Base-by-base conservation (phyloP, 1,140 invertebrate species). In the Conopomorpha cramerella region DNA sequence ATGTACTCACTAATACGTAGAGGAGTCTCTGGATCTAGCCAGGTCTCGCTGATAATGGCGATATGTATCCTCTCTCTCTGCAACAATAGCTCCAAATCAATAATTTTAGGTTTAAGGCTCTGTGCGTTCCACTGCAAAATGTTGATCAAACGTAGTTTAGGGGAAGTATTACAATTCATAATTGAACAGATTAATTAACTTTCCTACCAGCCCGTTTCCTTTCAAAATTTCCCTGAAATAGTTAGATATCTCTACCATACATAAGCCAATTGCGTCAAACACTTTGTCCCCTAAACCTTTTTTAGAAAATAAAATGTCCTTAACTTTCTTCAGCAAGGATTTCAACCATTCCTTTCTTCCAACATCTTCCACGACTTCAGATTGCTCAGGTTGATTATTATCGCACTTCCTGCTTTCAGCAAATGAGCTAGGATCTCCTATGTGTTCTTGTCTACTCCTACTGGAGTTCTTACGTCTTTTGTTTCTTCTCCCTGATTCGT, bases 91-190 rank as follows among this genome's bases (percentile, higher is more conserved):
- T 41, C 38, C 15, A 48, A 48, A 10, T n/a, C 18, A 35, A 26
- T 2, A 34, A 38, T 26, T 28, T 48, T 51, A 11, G 38, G 38
- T 19, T 28, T 25, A 8, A 51, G 14, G 31, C 49, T 51, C 32
- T 45, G 40, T 1, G 36, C 27, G 29, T 51, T 51, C 42, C 45
- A 47, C 29, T 47, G 45, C 1, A 47, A 8, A n/a, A 51, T 40
- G 18, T 42, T 51, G 11, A 38, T 8, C 12, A 16, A 28, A 23
- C 25, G 28, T 11, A 23, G 15, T 28, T 26, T 23, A 16, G 7
- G 8, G 8, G 18, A 36, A 18, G 4, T 8, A 6, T 16, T 27
- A 14, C 14, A 26, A 26, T 35, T 3, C n/a, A 10, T 34, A 2
- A n/a, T 26, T 7, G 18, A 33, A 27, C 2, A 8, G 8, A 27